Conservation (phyloP, 2,888 invertebrate species). For the Biston betularia region DNA sequence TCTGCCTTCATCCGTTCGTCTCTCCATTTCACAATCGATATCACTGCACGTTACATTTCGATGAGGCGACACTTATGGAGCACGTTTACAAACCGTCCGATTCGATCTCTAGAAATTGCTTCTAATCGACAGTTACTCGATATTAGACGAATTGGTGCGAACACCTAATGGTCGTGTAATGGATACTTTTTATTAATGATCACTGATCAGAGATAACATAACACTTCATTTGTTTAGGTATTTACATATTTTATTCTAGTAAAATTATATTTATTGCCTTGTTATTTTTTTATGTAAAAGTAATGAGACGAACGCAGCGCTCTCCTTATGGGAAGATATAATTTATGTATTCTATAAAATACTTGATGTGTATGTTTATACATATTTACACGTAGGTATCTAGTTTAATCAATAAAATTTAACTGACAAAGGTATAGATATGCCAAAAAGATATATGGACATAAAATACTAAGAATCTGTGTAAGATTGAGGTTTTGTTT, state of each 20-base stretch:
- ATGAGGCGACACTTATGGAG: constrained; percentile 20
- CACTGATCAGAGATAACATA: constrained; percentile 26
- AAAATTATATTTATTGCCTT: too few relatives aligned
- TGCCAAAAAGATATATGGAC: too few relatives aligned
- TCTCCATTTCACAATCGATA: constrained; percentile 77
- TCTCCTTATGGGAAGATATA: too few relatives aligned
- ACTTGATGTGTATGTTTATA: too few relatives aligned
- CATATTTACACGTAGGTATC: too few relatives aligned
- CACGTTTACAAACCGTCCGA: constrained; percentile 18
- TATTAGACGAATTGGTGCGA: constrained; percentile 8
- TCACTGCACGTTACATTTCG: constrained; percentile 66
- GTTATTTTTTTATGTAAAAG: too few relatives aligned
- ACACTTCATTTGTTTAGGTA: constrained; percentile 1
- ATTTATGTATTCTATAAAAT: too few relatives aligned
- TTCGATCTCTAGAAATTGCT: constrained; percentile 14
- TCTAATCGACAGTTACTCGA: constrained; percentile 15
- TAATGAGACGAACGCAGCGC: too few relatives aligned
- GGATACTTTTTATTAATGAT: constrained; percentile 12
- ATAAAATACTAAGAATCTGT: too few relatives aligned
- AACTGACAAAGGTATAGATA: too few relatives aligned
- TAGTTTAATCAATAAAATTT: too few relatives aligned
- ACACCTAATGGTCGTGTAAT: constrained; percentile 15
- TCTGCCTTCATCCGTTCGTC: constrained; percentile 72
- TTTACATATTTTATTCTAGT: background rate
- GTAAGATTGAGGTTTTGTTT: too few relatives aligned